A percentile compares a stretch with the other conserved stretches of the same genome.
phyloP scores from a whole-genome alignment of 1,140 invertebrate species.

The Halesus radiatus region DNA sequence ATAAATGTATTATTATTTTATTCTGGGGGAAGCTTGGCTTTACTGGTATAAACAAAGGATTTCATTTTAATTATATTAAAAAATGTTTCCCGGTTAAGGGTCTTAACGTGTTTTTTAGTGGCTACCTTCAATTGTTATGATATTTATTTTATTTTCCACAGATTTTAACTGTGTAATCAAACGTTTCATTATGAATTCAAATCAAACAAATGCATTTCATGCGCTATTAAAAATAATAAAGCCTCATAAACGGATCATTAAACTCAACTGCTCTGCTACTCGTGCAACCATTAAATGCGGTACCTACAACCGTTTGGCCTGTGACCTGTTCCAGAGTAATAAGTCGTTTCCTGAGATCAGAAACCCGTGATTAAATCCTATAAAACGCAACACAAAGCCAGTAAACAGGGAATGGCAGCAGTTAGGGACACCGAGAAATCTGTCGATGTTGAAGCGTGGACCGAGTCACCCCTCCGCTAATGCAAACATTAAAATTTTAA shows the following conservation, averaged over 20 bases:
- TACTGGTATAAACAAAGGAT: no score
- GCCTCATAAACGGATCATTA: background rate
- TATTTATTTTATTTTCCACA: no score
- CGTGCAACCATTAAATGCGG: conserved; percentile 22
- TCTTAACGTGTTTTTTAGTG: no score
- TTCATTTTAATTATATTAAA: no score
- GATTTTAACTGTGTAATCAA: no score
- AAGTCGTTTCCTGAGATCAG: conserved; percentile 48
- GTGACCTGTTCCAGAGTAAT: conserved; percentile 26
- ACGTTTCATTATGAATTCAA: no score
- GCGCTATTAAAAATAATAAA: background rate
- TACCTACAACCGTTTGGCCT: conserved; percentile 26
- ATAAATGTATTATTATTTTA: no score
- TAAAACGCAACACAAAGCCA: conserved; percentile 47
- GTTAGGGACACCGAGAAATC: conserved; percentile 43
- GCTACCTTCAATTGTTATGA: no score
- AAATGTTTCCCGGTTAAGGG: no score
- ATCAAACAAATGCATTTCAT: no score
- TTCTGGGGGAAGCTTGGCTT: no score
- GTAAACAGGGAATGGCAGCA: conserved; percentile 47
- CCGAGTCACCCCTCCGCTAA: conserved; percentile 19
- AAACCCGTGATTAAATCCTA: conserved; percentile 54
- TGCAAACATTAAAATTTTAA: conserved; percentile 56
- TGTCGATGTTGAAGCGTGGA: conserved; percentile 33
- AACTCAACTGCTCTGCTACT: background rate